phyloP scores from a whole-genome alignment of 2,888 invertebrate species.

The Caenorhabditis becei region DNA sequence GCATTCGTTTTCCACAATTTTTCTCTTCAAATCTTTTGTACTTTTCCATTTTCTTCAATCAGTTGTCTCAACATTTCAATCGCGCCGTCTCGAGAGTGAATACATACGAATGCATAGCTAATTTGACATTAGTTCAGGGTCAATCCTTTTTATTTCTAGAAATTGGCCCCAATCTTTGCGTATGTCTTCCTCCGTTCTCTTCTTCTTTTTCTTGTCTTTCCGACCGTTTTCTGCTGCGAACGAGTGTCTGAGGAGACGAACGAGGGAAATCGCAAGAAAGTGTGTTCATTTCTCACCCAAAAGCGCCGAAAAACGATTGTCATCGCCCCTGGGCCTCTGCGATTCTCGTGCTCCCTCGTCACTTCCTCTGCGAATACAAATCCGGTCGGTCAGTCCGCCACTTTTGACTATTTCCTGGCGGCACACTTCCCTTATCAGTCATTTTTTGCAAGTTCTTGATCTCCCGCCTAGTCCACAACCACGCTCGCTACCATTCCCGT shows the following conservation, averaged over 20 bases:
- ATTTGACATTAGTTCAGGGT: slow-evolving; percentile 61
- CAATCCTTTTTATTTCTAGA: slow-evolving; percentile 57
- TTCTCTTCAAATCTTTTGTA: neutral
- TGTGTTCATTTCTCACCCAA: slow-evolving; percentile 55
- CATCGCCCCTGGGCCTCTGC: slow-evolving; percentile 43
- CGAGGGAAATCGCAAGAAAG: slow-evolving; percentile 21
- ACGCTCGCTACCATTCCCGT: neutral
- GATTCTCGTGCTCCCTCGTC: neutral
- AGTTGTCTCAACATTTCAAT: neutral
- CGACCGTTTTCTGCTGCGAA: slow-evolving; percentile 46
- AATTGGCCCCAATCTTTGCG: slow-evolving; percentile 58
- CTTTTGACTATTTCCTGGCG: slow-evolving; percentile 38
- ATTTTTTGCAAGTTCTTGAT: slow-evolving; percentile 8
- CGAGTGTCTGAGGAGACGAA: slow-evolving; percentile 30
- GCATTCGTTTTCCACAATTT: too few species aligned
- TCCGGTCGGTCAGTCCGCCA: slow-evolving; percentile 43
- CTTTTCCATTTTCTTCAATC: slow-evolving; percentile 8
- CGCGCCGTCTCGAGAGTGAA: neutral
- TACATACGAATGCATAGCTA: slow-evolving; percentile 53
- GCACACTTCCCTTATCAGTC: slow-evolving; percentile 30
- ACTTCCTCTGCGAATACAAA: slow-evolving; percentile 32
- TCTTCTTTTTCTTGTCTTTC: slow-evolving; percentile 13
- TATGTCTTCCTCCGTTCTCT: neutral
- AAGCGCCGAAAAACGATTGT: slow-evolving; percentile 55
- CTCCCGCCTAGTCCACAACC: neutral